phyloP scores from a whole-genome alignment of 2,797 vertebrate species.

The Odontamblyopus rebecca region DNA sequence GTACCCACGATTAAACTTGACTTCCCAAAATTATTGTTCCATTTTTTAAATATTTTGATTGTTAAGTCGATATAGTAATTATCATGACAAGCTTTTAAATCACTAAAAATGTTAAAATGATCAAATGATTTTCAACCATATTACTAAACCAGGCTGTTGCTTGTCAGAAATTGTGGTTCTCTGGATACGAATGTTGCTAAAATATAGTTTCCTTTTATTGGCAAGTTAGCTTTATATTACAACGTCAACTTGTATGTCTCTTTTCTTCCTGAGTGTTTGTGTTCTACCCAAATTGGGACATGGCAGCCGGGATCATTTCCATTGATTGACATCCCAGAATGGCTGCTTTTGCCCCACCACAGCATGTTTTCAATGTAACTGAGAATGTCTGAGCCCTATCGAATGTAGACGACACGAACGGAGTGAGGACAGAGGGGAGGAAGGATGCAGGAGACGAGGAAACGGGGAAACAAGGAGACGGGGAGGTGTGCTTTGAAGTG shows the following conservation, averaged over 20 bases:
- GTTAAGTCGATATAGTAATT: too few relatives aligned
- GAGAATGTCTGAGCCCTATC: conserved; percentile 42
- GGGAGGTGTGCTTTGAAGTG: conserved; percentile 58
- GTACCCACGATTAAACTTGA: too few relatives aligned
- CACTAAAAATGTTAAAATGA: too few relatives aligned
- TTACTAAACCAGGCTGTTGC: too few relatives aligned
- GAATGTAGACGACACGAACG: conserved; percentile 38
- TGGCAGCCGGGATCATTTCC: conserved; percentile 17
- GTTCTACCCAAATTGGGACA: conserved; percentile 25
- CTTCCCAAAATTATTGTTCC: too few relatives aligned
- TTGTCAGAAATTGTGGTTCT: too few relatives aligned
- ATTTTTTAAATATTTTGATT: too few relatives aligned
- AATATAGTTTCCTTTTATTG: too few relatives aligned
- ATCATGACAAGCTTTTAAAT: too few relatives aligned
- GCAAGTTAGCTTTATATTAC: background rate
- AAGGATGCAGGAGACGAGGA: conserved; percentile 1
- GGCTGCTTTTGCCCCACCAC: background rate
- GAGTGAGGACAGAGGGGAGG: conserved; percentile 16
- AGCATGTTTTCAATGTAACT: conserved; percentile 25
- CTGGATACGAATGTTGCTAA: too few relatives aligned
- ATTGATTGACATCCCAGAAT: conserved; percentile 26
- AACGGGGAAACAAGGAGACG: background rate
- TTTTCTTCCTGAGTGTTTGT: background rate
- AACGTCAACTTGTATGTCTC: background rate
- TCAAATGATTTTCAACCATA: too few relatives aligned